Evolutionary conservation across 2,113 vertebrate species (phyloP).

Genomic region (Tilapia sparmanii): DNA sequence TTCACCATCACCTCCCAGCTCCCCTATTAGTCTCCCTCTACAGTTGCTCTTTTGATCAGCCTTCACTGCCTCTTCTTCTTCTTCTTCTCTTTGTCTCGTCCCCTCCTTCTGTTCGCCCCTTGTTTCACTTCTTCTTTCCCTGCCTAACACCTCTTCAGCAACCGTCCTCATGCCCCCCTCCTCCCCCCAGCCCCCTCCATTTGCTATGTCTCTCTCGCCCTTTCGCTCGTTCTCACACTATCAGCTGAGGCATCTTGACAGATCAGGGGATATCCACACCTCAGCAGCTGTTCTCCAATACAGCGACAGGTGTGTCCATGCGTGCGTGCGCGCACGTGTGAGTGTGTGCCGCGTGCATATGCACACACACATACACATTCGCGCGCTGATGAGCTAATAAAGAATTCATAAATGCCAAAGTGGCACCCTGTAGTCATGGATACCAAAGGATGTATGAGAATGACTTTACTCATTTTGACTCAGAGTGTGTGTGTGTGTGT

Average conservation of each 20-base stretch:
- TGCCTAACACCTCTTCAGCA: not conserved
- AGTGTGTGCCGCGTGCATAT: not conserved
- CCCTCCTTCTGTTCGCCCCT: not conserved
- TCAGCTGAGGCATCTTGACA: slow-evolving; percentile 33
- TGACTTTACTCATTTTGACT: slow-evolving; percentile 3
- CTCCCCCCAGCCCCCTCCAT: not conserved
- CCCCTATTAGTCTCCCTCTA: not conserved
- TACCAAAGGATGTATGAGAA: slow-evolving; percentile 36
- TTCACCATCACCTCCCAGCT: not conserved
- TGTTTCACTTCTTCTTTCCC: not conserved
- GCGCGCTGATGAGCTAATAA: slow-evolving; percentile 41
- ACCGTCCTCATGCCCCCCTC: not conserved
- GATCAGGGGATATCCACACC: slow-evolving; percentile 39
- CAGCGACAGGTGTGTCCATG: slow-evolving; percentile 34
- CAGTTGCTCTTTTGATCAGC: slow-evolving; percentile 10
- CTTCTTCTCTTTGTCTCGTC: not conserved
- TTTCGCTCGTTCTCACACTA: slow-evolving; percentile 1
- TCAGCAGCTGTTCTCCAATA: slow-evolving; percentile 48
- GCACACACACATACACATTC: not conserved
- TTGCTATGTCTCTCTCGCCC: not conserved
- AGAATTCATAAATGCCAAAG: slow-evolving; percentile 60
- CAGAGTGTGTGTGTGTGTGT: not conserved
- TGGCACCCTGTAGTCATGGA: slow-evolving; percentile 52
- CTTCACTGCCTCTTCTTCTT: not conserved
- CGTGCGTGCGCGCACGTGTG: not conserved